Evolutionary conservation across 23 tunicate genomes (phyloP).

Genomic region (Ascidia mentula): DNA sequence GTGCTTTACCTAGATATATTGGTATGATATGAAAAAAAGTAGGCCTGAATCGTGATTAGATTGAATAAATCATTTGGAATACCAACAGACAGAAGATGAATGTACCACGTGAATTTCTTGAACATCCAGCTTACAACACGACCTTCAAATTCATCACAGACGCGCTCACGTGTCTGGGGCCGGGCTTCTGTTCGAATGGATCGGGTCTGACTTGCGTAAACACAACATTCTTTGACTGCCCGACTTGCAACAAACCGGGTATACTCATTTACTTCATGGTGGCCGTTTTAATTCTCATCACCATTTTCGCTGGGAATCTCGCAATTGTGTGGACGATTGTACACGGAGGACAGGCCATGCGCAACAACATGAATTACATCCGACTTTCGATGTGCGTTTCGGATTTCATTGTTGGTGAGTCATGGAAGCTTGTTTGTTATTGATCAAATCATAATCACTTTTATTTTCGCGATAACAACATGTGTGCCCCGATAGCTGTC

Average conservation of each 20-base stretch:
- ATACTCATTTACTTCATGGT: background rate
- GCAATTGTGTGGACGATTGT: background rate
- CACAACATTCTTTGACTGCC: background rate
- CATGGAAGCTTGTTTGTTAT: too few relatives aligned
- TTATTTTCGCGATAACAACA: too few relatives aligned
- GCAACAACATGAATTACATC: background rate
- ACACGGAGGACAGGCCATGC: background rate
- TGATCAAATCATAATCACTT: too few relatives aligned
- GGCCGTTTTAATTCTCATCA: background rate
- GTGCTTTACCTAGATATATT: too few relatives aligned
- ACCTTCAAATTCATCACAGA: background rate
- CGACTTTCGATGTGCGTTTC: background rate
- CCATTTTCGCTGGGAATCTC: background rate
- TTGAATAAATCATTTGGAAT: too few relatives aligned
- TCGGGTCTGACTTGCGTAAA: background rate
- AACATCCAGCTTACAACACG: background rate
- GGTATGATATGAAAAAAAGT: too few relatives aligned
- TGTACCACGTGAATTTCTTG: background rate
- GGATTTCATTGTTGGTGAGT: background rate
- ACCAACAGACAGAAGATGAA: too few relatives aligned
- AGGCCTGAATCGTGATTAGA: too few relatives aligned
- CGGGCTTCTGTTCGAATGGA: background rate
- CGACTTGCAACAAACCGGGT: background rate
- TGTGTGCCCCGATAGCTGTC: too few relatives aligned
- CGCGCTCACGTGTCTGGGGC: background rate